Base-by-base conservation (phyloP, 2,888 invertebrate species). In the Ectemnius cavifrons region DNA sequence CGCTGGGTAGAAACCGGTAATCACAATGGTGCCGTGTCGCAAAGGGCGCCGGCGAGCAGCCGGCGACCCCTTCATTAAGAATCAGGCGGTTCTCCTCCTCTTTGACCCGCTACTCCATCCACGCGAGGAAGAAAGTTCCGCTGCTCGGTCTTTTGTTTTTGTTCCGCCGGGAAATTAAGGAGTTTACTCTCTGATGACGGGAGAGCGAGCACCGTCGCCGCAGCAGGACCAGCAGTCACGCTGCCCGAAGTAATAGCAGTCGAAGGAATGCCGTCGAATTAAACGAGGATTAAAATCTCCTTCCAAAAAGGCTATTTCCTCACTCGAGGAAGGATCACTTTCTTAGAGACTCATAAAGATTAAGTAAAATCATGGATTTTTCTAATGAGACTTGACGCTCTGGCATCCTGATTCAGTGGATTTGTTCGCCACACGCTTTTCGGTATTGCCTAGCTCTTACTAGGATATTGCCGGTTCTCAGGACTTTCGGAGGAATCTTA, bases 41-140 rank as follows among this genome's bases (percentile, higher is more conserved):
- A 60, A 75, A 78, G 73, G 62, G 73, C 63, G 8, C 46, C 63
- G 62, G 67, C 63, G 37, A 37, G 27, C 61, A 63, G 71, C 47
- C 28, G 72, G 67, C 73, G 77, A 77, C 75, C 80, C 80, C 84
- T 84, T 82, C 84, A 84, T 84, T 84, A 82, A 78, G 77, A 76
- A 77, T 80, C 80, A 75, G 80, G 75, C 80, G 82, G 73, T 75
- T 80, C 70, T 77, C 66, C 76, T 77, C 11, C 37, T 37, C 37
- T 37, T 37, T 37, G 11, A 37, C 37, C 52, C 14, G 52, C 16
- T 52, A 52, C 16, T 11, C 70, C 74, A 63, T 67, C 65, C 70
- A 62, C 52, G 69, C 73, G 70, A 69, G 68, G 70, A 52, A 16
- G 52, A 78, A 65, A 78, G 72, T 75, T 73, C 62, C 64, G 63